These are phyloP conservation scores for Balaenoptera acutorostrata DNA, from an alignment of 2,113 vertebrate species.

Conservation along the genomic window DNA sequence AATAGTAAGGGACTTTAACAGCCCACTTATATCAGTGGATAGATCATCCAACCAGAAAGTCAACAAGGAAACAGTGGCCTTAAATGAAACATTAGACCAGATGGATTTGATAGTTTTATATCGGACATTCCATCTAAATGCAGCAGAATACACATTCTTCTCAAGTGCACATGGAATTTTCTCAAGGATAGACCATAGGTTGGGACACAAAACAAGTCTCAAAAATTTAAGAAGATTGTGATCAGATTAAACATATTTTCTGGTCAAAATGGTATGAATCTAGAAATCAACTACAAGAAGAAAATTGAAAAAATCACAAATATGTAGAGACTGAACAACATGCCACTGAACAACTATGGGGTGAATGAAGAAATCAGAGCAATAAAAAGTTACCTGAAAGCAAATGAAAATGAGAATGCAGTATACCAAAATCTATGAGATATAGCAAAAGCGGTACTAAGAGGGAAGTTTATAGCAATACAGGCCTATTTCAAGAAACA, in stretches of 20 bases:
- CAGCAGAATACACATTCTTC: neutral
- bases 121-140: neutral
- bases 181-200: neutral
- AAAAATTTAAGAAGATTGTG: neutral
- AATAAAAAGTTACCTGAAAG: neutral
- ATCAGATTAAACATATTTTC: neutral
- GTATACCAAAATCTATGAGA: neutral
- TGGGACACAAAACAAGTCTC: neutral
- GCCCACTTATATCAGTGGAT: neutral
- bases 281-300: neutral
- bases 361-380: neutral
- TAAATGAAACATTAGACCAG: neutral
- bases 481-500: neutral
- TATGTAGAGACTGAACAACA: neutral
- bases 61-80: neutral
- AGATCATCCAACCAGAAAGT: neutral
- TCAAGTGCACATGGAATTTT: neutral
- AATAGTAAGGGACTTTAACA: neutral
- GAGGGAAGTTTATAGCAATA: neutral
- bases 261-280: neutral
- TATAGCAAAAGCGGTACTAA: neutral
- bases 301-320: neutral
- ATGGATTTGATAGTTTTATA: neutral
- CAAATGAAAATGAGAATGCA: neutral
- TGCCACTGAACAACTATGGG: neutral